Evolutionary conservation across 1,140 invertebrate species (phyloP).

Genomic region (Venustaconcha ellipsiformis): DNA sequence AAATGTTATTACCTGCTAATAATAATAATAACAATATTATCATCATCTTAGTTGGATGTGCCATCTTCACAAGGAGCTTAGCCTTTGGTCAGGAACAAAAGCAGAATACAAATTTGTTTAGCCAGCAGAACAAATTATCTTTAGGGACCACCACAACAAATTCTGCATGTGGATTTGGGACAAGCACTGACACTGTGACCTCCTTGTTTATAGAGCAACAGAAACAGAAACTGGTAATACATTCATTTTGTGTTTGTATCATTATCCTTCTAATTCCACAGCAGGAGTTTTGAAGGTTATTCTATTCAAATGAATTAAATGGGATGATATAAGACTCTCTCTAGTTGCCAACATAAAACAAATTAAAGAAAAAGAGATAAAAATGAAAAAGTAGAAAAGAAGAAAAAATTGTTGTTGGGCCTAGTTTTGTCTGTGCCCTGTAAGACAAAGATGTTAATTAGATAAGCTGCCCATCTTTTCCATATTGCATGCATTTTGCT

Average conservation of each 20-base stretch:
- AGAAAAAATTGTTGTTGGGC: too few relatives aligned
- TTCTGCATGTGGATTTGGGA: constrained; percentile 60
- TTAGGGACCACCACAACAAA: constrained; percentile 47
- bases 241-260: neutral
- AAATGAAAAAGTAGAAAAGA: too few relatives aligned
- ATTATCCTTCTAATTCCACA: neutral
- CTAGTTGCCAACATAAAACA: too few relatives aligned
- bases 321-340: neutral
- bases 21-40: neutral
- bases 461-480: too few relatives aligned
- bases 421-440: too few relatives aligned
- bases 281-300: constrained; percentile 5
- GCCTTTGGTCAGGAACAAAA: constrained; percentile 43
- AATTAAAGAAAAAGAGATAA: too few relatives aligned
- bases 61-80: constrained; percentile 48
- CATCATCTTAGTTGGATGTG: constrained; percentile 32
- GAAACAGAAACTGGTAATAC: constrained; percentile 44
- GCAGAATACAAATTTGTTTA: constrained; percentile 53
- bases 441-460: too few relatives aligned
- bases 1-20: constrained; percentile 10
- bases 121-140: constrained; percentile 49
- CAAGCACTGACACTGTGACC: constrained; percentile 40
- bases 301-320: constrained; percentile 7
- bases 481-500: neutral
- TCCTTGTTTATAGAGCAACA: constrained; percentile 56